phyloP scores from a whole-genome alignment of 2,113 vertebrate genomes.

The Chloropsis cyanopogon region DNA sequence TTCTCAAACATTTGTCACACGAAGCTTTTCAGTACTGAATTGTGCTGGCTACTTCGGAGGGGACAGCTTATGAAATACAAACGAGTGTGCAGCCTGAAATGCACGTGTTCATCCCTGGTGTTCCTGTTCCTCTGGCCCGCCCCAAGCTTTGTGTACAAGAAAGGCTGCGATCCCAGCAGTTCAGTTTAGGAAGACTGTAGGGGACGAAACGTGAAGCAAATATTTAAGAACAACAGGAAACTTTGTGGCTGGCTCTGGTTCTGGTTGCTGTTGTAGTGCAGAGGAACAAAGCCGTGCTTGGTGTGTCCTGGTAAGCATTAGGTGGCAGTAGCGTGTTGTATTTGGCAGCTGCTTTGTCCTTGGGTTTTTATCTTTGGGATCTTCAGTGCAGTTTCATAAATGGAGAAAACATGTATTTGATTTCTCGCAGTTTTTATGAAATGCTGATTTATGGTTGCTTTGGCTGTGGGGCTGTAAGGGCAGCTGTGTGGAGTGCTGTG shows the following conservation, averaged over 20 bases:
- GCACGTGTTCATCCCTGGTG: no score
- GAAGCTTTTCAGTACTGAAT: background rate
- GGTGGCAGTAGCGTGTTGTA: slow-evolving; percentile 88
- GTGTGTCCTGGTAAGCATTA: slow-evolving; percentile 73
- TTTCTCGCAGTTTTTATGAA: background rate
- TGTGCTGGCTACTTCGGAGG: background rate
- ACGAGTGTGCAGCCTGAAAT: no score
- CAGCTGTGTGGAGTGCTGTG: background rate
- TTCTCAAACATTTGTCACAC: background rate
- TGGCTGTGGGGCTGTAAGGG: background rate
- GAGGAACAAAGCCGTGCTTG: background rate
- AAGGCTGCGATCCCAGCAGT: background rate
- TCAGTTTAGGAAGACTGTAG: background rate
- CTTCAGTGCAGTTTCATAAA: background rate
- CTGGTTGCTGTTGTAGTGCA: background rate
- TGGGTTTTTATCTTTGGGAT: background rate
- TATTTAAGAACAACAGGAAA: background rate
- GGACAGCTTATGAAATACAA: no score
- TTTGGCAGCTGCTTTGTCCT: slow-evolving; percentile 63
- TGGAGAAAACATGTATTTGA: background rate
- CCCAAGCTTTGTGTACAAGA: background rate
- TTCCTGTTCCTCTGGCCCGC: no score
- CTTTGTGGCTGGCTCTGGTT: background rate
- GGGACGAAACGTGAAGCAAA: background rate
- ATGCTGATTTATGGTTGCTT: background rate